Evolutionary conservation across 2,797 vertebrate species (phyloP), one percentile per base, ranked within the genome.

Genomic region (Sylvilagus floridanus): DNA sequence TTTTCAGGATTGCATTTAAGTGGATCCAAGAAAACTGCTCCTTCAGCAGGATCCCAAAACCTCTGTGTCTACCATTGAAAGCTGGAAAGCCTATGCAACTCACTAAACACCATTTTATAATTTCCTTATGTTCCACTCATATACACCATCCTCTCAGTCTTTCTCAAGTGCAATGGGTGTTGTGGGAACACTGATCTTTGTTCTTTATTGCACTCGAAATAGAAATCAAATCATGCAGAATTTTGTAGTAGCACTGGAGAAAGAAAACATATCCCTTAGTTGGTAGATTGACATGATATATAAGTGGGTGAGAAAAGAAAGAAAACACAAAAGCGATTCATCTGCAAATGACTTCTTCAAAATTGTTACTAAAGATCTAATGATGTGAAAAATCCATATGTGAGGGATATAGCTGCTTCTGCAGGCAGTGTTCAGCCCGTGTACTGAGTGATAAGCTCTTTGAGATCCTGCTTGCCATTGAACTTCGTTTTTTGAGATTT

Each of bases 231-330:
- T 50, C 17, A 1, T 1, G 7, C 1, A 35, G n/a, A 16, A 57
- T 14, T 0, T 7, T 52, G 16, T 11, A 11, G 21, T 7, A 2
- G 22, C 2, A 3, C 5, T 16, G 60, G 28, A 26, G 22, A 60
- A 9, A 19, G 2, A 21, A 35, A 77, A 3, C 2, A 0, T 4
- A 12, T 9, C 0, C 52, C 6, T 54, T n/a, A 4, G 8, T 10
- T 52, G 63, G 3, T n/a, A 52, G 63, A 32, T 22, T 17, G 30
- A 28, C 79, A 69, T 50, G 32, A 83, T 50, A 11, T 17, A n/a
- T 24, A 88, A 78, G 66, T 12, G 54, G 4, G 9, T n/a, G 35
- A 90, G 47, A 28, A 72, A 63, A 42, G 4, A 84, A 54, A 81
- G n/a, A 69, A 26, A 93, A 47, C 16, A 32, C 17, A 1, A 4